Conservation (phyloP, 2,113 vertebrate species). For the Myrmophylax atrothorax region DNA sequence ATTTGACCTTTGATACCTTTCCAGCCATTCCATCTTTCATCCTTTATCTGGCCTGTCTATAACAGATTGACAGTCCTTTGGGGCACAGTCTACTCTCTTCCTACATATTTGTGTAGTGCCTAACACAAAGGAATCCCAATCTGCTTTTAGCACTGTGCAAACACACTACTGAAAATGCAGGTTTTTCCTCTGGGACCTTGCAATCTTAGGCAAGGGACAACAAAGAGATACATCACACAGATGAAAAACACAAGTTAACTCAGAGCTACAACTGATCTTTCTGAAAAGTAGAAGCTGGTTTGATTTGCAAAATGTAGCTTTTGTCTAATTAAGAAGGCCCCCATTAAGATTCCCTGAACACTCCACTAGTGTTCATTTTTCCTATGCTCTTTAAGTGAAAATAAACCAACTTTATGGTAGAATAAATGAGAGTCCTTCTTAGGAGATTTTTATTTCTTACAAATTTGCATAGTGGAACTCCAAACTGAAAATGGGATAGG, state of each 20-base stretch:
- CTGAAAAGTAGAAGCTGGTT: not conserved
- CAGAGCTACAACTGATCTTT: not conserved
- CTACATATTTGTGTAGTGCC: not conserved
- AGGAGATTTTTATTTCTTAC: not conserved
- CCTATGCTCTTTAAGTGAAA: not conserved
- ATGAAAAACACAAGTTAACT: not conserved
- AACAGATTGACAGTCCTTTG: conserved; percentile 36
- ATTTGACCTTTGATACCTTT: conserved; percentile 47
- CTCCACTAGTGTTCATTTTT: not conserved
- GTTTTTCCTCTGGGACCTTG: conserved; percentile 38
- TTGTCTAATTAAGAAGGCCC: not conserved
- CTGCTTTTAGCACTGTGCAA: conserved; percentile 44
- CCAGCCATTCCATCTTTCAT: conserved; percentile 45
- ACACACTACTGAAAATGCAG: conserved; percentile 22
- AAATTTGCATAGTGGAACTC: not conserved
- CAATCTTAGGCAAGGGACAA: conserved; percentile 16
- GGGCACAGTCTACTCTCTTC: conserved; percentile 5
- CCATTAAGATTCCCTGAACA: not conserved
- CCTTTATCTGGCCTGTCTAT: conserved; percentile 46
- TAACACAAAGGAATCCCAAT: conserved; percentile 51
- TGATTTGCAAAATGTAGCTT: not conserved
- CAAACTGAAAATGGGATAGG: not conserved
- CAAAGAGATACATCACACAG: not conserved
- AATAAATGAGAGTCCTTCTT: not conserved
- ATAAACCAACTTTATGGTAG: not conserved